Evolutionary conservation across 2,113 vertebrate species (phyloP), one percentile per base, ranked within the genome.

Genomic region (Ascaphus truei): DNA sequence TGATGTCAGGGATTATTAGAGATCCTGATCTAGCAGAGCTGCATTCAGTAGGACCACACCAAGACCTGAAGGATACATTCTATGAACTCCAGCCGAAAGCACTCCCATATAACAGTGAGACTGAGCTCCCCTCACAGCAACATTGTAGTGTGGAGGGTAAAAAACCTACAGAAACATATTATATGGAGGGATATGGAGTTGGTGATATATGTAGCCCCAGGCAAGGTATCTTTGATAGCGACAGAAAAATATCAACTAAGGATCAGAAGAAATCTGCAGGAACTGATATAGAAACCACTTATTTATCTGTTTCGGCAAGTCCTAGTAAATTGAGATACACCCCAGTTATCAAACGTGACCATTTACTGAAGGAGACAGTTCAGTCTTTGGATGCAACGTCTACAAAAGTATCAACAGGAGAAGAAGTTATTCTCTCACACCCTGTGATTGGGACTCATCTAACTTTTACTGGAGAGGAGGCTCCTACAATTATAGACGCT

Each of bases 251-350:
- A 9, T 23, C 31, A 48, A 9, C 7, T 5, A 25, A 29, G 3
- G 5, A 16, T n/a, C n/a, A 29, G 6, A 16, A 59, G 16, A 58
- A 48, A 31, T 9, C 23, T 48, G 25, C 57, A 39, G 4, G 27
- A n/a, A 16, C 43, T 29, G 66, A 60, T 59, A 60, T 11, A 39
- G 31, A 48, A 29, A 57, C 55, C 5, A 34, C 3, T 34, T 10
- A 34, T 36, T 68, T 59, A 59, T 50, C 55, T 37, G 12, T 37
- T 50, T 51, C 65, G 9, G 41, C 13, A 16, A n/a, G 64, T 33
- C 13, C 34, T 25, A 3, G 2, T 57, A 23, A 26, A 30, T 11
- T 7, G 23, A 33, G 29, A 31, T 29, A 68, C 29, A 34, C 64
- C 64, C 37, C 30, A 18, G 18, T 16, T 52, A 47, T 27, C 18